Percentiles rank a stretch among this genome's conserved stretches.
phyloP scores from a whole-genome alignment of 2,797 vertebrate species.

The Brachyalestes nurse region DNA sequence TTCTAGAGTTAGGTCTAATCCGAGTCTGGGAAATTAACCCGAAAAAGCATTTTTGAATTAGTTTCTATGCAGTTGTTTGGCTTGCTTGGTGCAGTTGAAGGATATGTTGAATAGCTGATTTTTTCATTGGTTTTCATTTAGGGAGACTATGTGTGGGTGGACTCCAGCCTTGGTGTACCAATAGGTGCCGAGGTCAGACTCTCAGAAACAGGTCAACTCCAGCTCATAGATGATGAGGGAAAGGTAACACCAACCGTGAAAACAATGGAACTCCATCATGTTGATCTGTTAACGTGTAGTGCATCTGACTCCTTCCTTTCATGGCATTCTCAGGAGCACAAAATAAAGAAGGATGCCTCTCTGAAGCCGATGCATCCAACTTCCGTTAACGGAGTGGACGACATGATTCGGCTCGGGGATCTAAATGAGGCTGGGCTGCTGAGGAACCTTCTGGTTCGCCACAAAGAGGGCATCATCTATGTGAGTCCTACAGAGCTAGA shows the following conservation, averaged over 20 bases:
- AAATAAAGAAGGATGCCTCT: conserved; percentile 75
- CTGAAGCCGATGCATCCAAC: conserved; percentile 90
- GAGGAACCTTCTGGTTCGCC: conserved; percentile 92
- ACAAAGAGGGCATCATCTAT: conserved; percentile 91
- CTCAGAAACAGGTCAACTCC: conserved; percentile 80
- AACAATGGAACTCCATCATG: no score
- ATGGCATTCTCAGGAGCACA: conserved; percentile 81
- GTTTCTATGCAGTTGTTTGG: no score
- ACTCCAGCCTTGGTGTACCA: conserved; percentile 76
- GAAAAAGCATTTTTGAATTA: no score
- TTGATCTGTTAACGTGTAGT: background rate
- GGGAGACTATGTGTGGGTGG: conserved; percentile 96
- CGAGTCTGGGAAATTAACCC: background rate
- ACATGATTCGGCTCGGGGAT: conserved; percentile 94
- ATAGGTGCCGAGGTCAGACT: conserved; percentile 89
- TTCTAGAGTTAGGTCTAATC: no score
- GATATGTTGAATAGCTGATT: background rate
- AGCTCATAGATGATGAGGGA: conserved; percentile 92
- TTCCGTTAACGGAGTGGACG: conserved; percentile 88
- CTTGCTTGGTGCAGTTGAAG: no score
- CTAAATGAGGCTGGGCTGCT: conserved; percentile 93
- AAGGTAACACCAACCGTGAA: conserved; percentile 79
- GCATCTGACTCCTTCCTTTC: conserved; percentile 31
- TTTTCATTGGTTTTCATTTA: conserved; percentile 57
- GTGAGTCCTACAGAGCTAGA: conserved; percentile 77